Conservation (phyloP, 2,113 vertebrate species). For the Dascyllus trimaculatus region DNA sequence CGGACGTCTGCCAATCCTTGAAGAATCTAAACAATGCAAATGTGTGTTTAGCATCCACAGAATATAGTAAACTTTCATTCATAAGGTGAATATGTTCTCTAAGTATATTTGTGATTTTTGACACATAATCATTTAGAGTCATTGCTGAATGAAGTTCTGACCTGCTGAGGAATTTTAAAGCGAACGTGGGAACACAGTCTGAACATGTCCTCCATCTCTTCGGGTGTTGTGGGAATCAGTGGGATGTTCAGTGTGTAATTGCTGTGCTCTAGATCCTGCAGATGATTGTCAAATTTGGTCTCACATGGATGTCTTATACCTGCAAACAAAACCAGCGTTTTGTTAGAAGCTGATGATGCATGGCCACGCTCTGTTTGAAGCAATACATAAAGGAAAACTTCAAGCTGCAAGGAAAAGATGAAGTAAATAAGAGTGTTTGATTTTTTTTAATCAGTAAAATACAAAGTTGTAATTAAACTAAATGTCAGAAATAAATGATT, state of each 20-base stretch:
- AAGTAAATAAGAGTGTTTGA: too few species aligned
- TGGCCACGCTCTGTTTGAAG: background rate
- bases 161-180: slow-evolving; percentile 97
- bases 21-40: slow-evolving; percentile 87
- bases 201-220: slow-evolving; percentile 97
- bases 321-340: slow-evolving; percentile 59
- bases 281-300: slow-evolving; percentile 88
- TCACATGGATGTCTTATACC: slow-evolving; percentile 88
- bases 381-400: background rate
- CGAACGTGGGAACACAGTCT: slow-evolving; percentile 94
- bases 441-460: too few species aligned
- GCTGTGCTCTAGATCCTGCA: slow-evolving; percentile 86
- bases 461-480: too few species aligned
- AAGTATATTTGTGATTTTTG: background rate
- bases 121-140: background rate
- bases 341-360: background rate
- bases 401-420: too few species aligned
- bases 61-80: background rate
- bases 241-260: slow-evolving; percentile 84
- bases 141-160: slow-evolving; percentile 60
- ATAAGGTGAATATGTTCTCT: background rate
- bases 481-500: too few species aligned
- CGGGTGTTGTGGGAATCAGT: slow-evolving; percentile 91
- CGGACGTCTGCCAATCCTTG: slow-evolving; percentile 95
- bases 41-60: background rate